Conservation (phyloP, 2,888 invertebrate genomes). For the Drosophila algonquin region DNA sequence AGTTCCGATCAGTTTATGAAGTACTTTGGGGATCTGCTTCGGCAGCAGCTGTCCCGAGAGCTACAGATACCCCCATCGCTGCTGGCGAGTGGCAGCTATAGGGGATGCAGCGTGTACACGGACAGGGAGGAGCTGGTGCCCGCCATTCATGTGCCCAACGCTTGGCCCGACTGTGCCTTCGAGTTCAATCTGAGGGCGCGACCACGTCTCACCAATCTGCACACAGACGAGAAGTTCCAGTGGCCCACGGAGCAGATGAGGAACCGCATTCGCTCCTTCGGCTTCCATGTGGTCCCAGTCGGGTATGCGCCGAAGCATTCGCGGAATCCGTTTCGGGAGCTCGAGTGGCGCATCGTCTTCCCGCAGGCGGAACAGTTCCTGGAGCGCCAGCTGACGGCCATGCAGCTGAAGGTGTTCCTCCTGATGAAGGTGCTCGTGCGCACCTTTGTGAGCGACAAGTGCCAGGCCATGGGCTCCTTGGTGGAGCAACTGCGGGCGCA, state of each 20-base stretch:
- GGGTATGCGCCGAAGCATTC: conserved; percentile 88
- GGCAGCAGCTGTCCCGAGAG: conserved; percentile 86
- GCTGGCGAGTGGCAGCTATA: conserved; percentile 86
- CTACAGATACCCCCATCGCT: conserved; percentile 86
- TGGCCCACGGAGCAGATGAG: conserved; percentile 90
- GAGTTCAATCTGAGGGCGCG: conserved; percentile 88
- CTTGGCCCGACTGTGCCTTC: conserved; percentile 89
- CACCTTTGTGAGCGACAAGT: conserved; percentile 87
- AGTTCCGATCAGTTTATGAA: conserved; percentile 89
- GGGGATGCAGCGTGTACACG: conserved; percentile 89
- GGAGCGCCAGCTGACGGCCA: conserved; percentile 88
- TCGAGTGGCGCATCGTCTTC: conserved; percentile 92
- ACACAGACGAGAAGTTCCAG: conserved; percentile 86
- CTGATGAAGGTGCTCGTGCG: conserved; percentile 89
- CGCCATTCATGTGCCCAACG: conserved; percentile 85
- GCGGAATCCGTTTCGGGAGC: conserved; percentile 86
- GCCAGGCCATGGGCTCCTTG: conserved; percentile 86
- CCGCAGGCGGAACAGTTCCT: conserved; percentile 91
- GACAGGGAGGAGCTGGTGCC: conserved; percentile 88
- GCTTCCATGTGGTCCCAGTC: conserved; percentile 89
- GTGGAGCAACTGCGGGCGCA: conserved; percentile 89
- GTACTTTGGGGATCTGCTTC: conserved; percentile 87
- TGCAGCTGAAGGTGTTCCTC: conserved; percentile 89
- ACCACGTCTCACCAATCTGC: conserved; percentile 85
- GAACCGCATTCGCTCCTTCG: conserved; percentile 87